A percentile compares a stretch with the other conserved stretches of the same genome.
Evolutionary conservation across 2,797 vertebrate genomes (phyloP).

Genomic region (Lagocephalus sceleratus): DNA sequence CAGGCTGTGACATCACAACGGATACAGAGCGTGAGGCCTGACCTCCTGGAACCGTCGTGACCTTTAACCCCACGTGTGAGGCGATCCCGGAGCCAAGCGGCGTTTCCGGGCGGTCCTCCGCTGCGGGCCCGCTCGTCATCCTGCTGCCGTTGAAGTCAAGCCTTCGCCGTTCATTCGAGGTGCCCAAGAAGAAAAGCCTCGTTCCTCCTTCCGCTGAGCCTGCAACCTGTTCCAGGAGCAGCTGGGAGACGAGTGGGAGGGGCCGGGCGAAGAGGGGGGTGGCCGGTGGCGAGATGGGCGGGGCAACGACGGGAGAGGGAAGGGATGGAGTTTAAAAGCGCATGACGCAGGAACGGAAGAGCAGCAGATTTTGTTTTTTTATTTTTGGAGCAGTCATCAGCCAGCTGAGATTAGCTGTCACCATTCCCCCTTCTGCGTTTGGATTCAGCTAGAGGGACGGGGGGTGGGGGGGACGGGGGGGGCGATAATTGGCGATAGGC

Average conservation of each 20-base stretch:
- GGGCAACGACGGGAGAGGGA: conserved; percentile 46
- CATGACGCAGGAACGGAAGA: conserved; percentile 24
- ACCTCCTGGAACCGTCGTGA: too few species aligned
- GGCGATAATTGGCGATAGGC: conserved; percentile 81
- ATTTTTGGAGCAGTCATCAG: conserved; percentile 20
- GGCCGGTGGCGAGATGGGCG: conserved; percentile 6
- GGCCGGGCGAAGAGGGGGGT: conserved; percentile 13
- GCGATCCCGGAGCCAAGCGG: too few species aligned
- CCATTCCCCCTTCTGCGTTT: conserved; percentile 39
- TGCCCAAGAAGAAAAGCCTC: conserved; percentile 54
- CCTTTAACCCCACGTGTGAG: too few species aligned
- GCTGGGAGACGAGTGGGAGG: conserved; percentile 4
- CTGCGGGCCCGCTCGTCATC: too few species aligned
- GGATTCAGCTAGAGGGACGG: conserved; percentile 28
- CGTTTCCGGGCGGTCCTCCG: too few species aligned
- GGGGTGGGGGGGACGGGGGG: conserved; percentile 28
- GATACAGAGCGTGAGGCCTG: too few species aligned
- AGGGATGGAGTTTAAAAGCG: conserved; percentile 37
- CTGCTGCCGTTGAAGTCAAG: too few species aligned
- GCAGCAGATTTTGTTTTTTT: conserved; percentile 30
- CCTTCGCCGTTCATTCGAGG: too few species aligned
- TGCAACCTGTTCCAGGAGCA: conserved; percentile 12
- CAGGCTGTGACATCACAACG: too few species aligned
- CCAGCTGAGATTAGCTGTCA: conserved; percentile 51
- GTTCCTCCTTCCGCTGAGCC: conserved; percentile 24